These are phyloP conservation scores for Macrosoma leucophasiata DNA, from an alignment of 2,888 invertebrate species.

Conservation along the genomic window DNA sequence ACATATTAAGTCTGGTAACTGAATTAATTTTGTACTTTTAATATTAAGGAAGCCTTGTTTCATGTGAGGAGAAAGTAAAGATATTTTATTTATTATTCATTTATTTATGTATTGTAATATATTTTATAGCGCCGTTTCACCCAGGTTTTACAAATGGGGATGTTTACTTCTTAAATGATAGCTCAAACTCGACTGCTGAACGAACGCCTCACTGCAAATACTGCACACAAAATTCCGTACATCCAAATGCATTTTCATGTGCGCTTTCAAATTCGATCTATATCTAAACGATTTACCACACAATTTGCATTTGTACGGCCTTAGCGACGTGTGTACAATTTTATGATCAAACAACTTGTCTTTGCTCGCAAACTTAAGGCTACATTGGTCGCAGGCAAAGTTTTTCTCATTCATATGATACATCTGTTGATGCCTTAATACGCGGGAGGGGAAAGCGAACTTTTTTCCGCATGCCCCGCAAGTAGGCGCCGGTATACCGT, in stretches of 20 bases:
- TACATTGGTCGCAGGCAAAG: slow-evolving; percentile 30
- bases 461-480: slow-evolving; percentile 44
- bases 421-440: slow-evolving; percentile 36
- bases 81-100: no score
- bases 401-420: slow-evolving; percentile 38
- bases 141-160: slow-evolving; percentile 22
- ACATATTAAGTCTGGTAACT: no score
- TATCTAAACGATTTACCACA: slow-evolving; percentile 41
- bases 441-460: slow-evolving; percentile 35
- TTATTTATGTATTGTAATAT: no score
- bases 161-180: slow-evolving; percentile 37
- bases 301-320: slow-evolving; percentile 35
- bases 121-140: background rate
- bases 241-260: slow-evolving; percentile 37
- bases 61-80: no score
- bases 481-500: slow-evolving; percentile 36
- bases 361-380: slow-evolving; percentile 26
- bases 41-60: no score
- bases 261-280: slow-evolving; percentile 30
- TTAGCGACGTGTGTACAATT: slow-evolving; percentile 29
- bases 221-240: slow-evolving; percentile 35
- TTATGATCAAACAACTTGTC: slow-evolving; percentile 28
- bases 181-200: slow-evolving; percentile 36
- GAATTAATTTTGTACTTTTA: no score
- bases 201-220: slow-evolving; percentile 41